Evolutionary conservation across 2,797 vertebrate species (phyloP).

Genomic region (Notoglanidium macrostoma): DNA sequence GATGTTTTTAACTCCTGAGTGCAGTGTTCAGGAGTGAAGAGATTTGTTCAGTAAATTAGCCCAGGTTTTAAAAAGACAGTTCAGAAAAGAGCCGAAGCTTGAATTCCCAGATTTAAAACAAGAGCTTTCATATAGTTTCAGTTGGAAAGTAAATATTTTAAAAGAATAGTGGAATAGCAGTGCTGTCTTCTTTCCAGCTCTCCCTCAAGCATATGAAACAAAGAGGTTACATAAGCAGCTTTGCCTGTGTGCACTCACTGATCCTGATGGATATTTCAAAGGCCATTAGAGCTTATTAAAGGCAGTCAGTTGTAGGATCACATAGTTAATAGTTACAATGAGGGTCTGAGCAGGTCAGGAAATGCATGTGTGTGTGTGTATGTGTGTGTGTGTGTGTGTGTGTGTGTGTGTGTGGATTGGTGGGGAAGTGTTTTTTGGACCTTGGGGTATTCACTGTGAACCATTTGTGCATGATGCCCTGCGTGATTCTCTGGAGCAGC

Average conservation of each 20-base stretch:
- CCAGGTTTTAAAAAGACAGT: not conserved
- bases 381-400: slow-evolving; percentile 35
- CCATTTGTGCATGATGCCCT: slow-evolving; percentile 66
- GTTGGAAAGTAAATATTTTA: not conserved
- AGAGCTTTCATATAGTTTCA: not conserved
- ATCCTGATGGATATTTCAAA: slow-evolving; percentile 67
- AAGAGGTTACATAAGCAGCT: slow-evolving; percentile 32
- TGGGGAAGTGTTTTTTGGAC: not conserved
- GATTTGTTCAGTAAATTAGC: not conserved
- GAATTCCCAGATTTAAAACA: not conserved
- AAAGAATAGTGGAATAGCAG: not conserved
- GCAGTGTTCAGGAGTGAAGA: not conserved
- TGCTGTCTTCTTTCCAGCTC: not conserved
- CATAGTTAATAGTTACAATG: slow-evolving; percentile 62
- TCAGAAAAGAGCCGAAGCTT: not conserved
- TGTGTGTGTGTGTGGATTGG: not conserved
- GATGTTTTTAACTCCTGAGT: not conserved
- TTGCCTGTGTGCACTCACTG: slow-evolving; percentile 59
- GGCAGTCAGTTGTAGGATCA: slow-evolving; percentile 62
- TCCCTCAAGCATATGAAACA: slow-evolving; percentile 3
- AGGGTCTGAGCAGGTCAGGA: slow-evolving; percentile 8
- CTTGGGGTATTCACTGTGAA: slow-evolving; percentile 42
- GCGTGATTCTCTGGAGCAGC: slow-evolving; percentile 59
- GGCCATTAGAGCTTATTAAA: slow-evolving; percentile 70
- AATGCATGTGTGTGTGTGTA: slow-evolving; percentile 26